phyloP scores from a whole-genome alignment of 2,113 vertebrate genomes.

The Garra rufa region DNA sequence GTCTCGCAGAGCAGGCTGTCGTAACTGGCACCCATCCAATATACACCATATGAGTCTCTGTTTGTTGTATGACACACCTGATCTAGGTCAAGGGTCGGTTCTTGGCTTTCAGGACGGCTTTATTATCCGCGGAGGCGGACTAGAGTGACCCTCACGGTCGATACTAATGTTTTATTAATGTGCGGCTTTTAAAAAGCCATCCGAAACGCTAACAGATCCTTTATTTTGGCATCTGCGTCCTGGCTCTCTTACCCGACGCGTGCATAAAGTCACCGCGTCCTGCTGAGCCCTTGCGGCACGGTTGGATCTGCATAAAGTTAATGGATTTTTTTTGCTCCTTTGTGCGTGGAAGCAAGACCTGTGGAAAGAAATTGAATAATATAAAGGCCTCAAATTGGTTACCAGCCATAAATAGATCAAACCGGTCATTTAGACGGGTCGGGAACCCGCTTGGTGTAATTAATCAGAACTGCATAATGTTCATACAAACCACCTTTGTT shows the following conservation, averaged over 20 bases:
- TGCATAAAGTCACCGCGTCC: conserved; percentile 57
- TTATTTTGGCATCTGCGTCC: conserved; percentile 78
- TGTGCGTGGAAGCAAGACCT: conserved; percentile 53
- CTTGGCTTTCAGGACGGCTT: conserved; percentile 41
- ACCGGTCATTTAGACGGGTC: conserved; percentile 59
- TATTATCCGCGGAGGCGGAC: conserved; percentile 65
- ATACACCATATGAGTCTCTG: conserved; percentile 2
- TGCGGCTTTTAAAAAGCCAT: conserved; percentile 66
- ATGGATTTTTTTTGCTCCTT: conserved; percentile 74
- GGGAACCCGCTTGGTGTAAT: conserved; percentile 55
- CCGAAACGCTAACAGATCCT: conserved; percentile 68
- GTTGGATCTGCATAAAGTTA: conserved; percentile 76
- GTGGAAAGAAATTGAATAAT: conserved; percentile 68
- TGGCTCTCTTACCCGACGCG: background rate
- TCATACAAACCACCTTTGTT: conserved; percentile 36
- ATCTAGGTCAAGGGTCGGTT: conserved; percentile 66
- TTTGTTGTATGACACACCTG: conserved; percentile 69
- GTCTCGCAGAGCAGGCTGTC: background rate
- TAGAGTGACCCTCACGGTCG: conserved; percentile 68
- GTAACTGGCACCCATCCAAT: conserved; percentile 22
- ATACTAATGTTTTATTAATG: conserved; percentile 86
- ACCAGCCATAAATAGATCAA: conserved; percentile 60
- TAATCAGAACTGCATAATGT: conserved; percentile 66
- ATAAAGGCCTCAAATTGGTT: conserved; percentile 71
- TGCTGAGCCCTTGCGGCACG: conserved; percentile 56